Conservation (phyloP, 2,113 vertebrate species). For the Brachyhypopomus gauderio region DNA sequence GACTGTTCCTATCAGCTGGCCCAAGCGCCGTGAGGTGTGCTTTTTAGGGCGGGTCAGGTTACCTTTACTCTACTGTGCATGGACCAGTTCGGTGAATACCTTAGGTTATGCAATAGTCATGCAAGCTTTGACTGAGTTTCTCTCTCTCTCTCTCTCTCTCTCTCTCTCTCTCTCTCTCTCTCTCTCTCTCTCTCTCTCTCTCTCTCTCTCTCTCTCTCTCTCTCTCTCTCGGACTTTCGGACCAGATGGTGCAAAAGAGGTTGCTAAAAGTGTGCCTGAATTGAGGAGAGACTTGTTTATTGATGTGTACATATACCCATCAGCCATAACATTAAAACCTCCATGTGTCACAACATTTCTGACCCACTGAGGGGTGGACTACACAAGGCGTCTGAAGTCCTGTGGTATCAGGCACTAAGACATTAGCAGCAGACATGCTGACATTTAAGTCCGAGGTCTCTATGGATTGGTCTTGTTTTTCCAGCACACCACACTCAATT, state of each 20-base stretch:
- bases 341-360: too few relatives aligned
- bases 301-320: constrained; percentile 34
- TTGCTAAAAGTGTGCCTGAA: constrained; percentile 23
- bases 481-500: too few relatives aligned
- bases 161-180: constrained; percentile 28
- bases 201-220: constrained; percentile 27
- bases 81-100: constrained; percentile 37
- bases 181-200: constrained; percentile 4
- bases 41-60: constrained; percentile 33
- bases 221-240: not conserved
- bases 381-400: too few relatives aligned
- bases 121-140: constrained; percentile 30
- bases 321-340: too few relatives aligned
- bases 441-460: too few relatives aligned
- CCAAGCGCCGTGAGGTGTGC: not conserved
- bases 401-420: too few relatives aligned
- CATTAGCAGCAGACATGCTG: too few relatives aligned
- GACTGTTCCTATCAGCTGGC: not conserved
- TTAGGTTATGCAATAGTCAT: constrained; percentile 43
- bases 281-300: constrained; percentile 5
- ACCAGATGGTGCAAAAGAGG: constrained; percentile 39
- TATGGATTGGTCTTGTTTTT: too few relatives aligned
- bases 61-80: constrained; percentile 22
- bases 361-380: too few relatives aligned
- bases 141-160: not conserved